These are phyloP conservation scores for Diplodus puntazzo DNA, from an alignment of 2,797 vertebrate genomes.

Conservation along the genomic window DNA sequence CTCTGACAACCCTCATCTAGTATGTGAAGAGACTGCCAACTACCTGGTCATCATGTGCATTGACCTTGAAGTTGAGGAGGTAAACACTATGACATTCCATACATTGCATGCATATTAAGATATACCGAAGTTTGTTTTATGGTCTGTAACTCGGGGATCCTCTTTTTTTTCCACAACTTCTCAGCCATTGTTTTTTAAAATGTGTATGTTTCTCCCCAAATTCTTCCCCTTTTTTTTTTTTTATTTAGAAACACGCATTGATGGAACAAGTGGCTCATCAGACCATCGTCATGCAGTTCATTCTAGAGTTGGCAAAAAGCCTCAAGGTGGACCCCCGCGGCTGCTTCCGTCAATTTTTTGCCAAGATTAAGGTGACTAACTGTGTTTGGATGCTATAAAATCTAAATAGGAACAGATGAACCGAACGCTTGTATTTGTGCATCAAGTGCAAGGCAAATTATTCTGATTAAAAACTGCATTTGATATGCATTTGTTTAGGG, in stretches of 20 bases:
- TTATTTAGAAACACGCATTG: slow-evolving; percentile 90
- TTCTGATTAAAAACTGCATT: too few relatives aligned
- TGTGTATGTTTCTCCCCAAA: not conserved
- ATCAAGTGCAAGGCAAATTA: too few relatives aligned
- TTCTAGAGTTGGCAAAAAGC: slow-evolving; percentile 95
- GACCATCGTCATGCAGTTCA: slow-evolving; percentile 98
- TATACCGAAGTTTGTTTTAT: not conserved
- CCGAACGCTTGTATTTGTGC: not conserved
- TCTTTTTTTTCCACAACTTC: not conserved
- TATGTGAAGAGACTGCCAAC: slow-evolving; percentile 96
- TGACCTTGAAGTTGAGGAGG: slow-evolving; percentile 96
- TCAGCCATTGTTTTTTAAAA: not conserved
- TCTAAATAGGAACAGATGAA: not conserved
- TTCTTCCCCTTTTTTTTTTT: not conserved
- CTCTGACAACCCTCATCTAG: slow-evolving; percentile 92
- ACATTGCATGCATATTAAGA: not conserved
- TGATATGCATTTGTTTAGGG: too few relatives aligned
- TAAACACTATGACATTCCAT: slow-evolving; percentile 55
- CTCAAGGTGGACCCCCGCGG: slow-evolving; percentile 94
- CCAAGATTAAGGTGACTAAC: slow-evolving; percentile 92
- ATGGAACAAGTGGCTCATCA: slow-evolving; percentile 98
- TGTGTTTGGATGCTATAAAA: not conserved
- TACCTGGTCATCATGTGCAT: slow-evolving; percentile 98
- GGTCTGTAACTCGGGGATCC: not conserved
- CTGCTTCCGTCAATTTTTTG: slow-evolving; percentile 95